Percentiles rank a stretch among this genome's conserved stretches.
Evolutionary conservation across 1,140 invertebrate genomes (phyloP).

Genomic region (Drosophila obscura): DNA sequence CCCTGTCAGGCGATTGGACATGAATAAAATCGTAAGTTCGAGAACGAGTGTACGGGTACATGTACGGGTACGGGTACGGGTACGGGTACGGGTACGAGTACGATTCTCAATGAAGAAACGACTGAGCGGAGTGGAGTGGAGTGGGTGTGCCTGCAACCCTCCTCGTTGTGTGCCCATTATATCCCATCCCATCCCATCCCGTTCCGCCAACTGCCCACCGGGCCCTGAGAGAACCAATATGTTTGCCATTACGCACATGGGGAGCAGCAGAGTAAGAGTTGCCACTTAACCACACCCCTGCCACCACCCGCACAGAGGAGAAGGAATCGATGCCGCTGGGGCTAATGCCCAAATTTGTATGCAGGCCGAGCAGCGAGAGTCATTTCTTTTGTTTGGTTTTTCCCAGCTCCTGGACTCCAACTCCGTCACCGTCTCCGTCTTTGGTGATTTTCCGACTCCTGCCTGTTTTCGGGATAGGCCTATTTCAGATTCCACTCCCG

Average conservation of each 20-base stretch:
- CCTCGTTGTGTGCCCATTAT: conserved; percentile 22
- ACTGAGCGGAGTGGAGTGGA: conserved; percentile 11
- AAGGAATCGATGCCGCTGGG: conserved; percentile 32
- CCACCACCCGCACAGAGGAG: neutral
- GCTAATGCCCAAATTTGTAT: conserved; percentile 78
- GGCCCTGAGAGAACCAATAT: conserved; percentile 47
- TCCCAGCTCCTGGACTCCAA: neutral
- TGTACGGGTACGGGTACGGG: too few relatives aligned
- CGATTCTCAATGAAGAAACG: conserved; percentile 19
- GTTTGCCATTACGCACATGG: conserved; percentile 56
- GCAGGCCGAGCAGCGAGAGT: conserved; percentile 63
- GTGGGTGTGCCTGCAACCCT: conserved; percentile 22
- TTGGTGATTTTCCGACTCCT: neutral
- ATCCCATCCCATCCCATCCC: neutral
- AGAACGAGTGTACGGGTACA: too few relatives aligned
- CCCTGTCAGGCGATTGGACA: conserved; percentile 57
- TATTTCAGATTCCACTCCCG: conserved; percentile 35
- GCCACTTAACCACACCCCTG: neutral
- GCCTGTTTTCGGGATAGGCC: conserved; percentile 15
- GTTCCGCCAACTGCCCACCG: too few relatives aligned
- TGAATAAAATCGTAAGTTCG: too few relatives aligned
- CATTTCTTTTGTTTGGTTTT: conserved; percentile 73
- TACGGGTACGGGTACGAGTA: too few relatives aligned
- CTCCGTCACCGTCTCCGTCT: neutral
- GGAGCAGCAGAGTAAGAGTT: neutral